These are phyloP conservation scores for Paragorgia papillata DNA, from an alignment of 92 coral and sea anemone genomes.

Conservation along the genomic window DNA sequence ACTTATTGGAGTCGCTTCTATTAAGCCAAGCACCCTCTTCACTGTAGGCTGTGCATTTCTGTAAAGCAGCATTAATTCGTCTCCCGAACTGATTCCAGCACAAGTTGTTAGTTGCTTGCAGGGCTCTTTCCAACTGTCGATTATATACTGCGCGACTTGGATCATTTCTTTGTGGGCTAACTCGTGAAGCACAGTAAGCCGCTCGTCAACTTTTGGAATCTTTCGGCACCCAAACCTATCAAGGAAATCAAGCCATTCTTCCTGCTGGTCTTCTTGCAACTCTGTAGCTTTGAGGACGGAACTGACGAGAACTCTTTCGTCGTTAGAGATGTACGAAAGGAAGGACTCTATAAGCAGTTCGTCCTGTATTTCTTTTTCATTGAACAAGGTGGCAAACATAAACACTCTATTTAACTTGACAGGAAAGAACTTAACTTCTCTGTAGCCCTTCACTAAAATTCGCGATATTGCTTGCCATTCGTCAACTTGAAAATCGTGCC, in stretches of 20 bases:
- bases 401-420: slow-evolving; percentile 25
- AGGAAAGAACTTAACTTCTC: slow-evolving; percentile 31
- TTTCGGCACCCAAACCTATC: slow-evolving; percentile 60
- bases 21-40: slow-evolving; percentile 5
- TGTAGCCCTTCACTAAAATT: not conserved
- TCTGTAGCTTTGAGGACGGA: slow-evolving; percentile 37
- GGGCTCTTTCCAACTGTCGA: slow-evolving; percentile 58
- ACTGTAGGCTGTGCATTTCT: slow-evolving; percentile 9
- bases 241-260: slow-evolving; percentile 65
- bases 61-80: slow-evolving; percentile 20
- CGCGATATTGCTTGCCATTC: too few relatives aligned
- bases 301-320: slow-evolving; percentile 59
- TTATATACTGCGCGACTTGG: slow-evolving; percentile 54
- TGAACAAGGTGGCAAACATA: slow-evolving; percentile 15
- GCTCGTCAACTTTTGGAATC: slow-evolving; percentile 56
- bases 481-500: slow-evolving; percentile 40
- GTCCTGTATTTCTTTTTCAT: slow-evolving; percentile 7
- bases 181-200: slow-evolving; percentile 43
- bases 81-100: slow-evolving; percentile 1
- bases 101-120: not conserved
- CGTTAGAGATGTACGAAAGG: slow-evolving; percentile 40
- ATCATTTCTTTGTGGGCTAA: slow-evolving; percentile 68
- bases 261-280: slow-evolving; percentile 53
- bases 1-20: not conserved
- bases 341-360: slow-evolving; percentile 38